Percentiles rank a stretch among this genome's conserved stretches.
Conservation (phyloP, 2,888 invertebrate species). For the Torymus auratus region DNA sequence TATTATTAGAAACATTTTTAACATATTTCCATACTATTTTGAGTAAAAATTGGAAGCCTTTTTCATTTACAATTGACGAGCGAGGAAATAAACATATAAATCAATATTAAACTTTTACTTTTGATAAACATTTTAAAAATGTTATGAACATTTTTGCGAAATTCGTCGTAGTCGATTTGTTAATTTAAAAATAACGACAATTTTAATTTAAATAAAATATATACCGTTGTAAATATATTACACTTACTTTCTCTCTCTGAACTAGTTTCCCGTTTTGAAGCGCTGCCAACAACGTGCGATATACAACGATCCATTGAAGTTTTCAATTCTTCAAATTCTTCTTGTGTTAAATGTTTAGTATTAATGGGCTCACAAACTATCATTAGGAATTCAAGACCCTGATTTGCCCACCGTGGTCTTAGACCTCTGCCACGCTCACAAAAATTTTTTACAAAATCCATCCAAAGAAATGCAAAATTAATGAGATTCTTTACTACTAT, state of each 20-base stretch:
- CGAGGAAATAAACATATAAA: no score
- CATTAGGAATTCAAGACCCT: slow-evolving; percentile 91
- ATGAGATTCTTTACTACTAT: slow-evolving; percentile 81
- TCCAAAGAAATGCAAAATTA: slow-evolving; percentile 89
- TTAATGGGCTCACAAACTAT: slow-evolving; percentile 90
- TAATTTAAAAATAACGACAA: neutral
- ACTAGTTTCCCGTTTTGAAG: slow-evolving; percentile 67
- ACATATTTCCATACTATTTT: no score
- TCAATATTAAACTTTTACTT: no score
- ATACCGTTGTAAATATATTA: neutral
- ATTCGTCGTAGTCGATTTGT: neutral
- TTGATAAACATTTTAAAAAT: no score
- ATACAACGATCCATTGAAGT: slow-evolving; percentile 90
- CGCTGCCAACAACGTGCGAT: slow-evolving; percentile 89
- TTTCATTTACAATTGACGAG: no score
- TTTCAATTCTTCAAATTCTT: slow-evolving; percentile 89
- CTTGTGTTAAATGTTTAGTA: slow-evolving; percentile 85
- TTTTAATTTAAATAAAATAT: neutral
- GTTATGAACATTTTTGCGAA: no score
- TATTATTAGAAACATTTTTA: no score
- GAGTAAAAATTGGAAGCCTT: no score
- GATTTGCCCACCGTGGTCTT: slow-evolving; percentile 91
- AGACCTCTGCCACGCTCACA: slow-evolving; percentile 91
- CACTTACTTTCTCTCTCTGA: slow-evolving; percentile 63
- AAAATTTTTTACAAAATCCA: slow-evolving; percentile 89